Evolutionary conservation across 1,140 invertebrate species (phyloP).

Genomic region (Drusus annulatus): DNA sequence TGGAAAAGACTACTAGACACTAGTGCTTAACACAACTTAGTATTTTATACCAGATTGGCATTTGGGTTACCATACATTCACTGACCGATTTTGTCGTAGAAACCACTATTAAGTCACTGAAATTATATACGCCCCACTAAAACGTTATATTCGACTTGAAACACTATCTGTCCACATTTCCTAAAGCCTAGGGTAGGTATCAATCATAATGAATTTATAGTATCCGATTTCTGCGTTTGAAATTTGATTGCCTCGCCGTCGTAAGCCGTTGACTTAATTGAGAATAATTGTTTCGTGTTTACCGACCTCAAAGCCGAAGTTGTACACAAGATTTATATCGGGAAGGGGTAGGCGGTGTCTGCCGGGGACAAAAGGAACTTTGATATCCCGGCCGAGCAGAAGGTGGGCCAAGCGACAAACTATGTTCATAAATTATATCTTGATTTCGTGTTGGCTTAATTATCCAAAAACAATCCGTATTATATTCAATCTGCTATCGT

Average conservation of each 20-base stretch:
- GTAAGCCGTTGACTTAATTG: background rate
- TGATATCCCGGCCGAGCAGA: background rate
- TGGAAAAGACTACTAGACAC: too few species aligned
- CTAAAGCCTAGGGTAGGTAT: too few species aligned
- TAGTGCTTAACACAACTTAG: too few species aligned
- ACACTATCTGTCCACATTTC: too few species aligned
- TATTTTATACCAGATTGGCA: too few species aligned
- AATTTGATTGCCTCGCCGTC: constrained; percentile 4
- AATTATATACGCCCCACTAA: too few species aligned
- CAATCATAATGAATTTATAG: too few species aligned
- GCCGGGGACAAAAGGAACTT: constrained; percentile 6
- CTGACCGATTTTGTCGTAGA: too few species aligned
- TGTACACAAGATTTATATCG: constrained; percentile 13
- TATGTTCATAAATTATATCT: constrained; percentile 20
- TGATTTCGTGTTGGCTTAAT: constrained; percentile 36
- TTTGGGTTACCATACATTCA: too few species aligned
- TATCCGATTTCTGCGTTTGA: background rate
- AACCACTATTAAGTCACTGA: too few species aligned
- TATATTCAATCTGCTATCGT: background rate
- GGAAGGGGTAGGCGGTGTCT: background rate
- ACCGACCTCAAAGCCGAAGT: background rate
- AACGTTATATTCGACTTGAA: too few species aligned
- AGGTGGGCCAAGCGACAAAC: background rate
- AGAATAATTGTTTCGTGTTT: constrained; percentile 23
- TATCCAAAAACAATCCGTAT: constrained; percentile 42